phyloP scores from a whole-genome alignment of 1,140 invertebrate species.

The Eufriesea mexicana region DNA sequence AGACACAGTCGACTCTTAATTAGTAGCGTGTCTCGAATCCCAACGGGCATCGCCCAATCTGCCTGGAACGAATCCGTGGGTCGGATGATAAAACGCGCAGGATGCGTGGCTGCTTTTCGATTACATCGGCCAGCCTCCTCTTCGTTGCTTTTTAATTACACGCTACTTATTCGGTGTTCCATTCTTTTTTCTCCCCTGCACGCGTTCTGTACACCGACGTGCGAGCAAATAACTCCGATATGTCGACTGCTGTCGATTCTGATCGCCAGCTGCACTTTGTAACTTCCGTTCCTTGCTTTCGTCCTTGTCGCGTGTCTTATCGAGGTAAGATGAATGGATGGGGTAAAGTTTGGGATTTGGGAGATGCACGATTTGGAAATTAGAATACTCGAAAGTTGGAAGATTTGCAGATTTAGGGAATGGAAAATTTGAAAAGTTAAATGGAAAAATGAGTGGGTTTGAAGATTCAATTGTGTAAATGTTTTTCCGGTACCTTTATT shows the following conservation, averaged over 20 bases:
- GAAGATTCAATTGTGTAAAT: no score
- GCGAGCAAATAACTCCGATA: neutral
- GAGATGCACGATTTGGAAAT: no score
- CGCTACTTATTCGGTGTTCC: neutral
- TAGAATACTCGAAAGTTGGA: no score
- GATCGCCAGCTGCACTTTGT: neutral
- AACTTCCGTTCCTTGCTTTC: neutral
- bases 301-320: neutral
- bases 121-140: conserved; percentile 10
- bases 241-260: no score
- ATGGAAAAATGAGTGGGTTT: no score
- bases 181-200: neutral
- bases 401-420: no score
- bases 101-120: conserved; percentile 13
- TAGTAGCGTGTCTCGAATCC: conserved; percentile 27
- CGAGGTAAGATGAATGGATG: no score
- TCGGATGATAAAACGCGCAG: neutral
- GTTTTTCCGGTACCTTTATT: no score
- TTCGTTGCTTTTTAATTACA: conserved; percentile 22
- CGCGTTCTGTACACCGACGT: neutral
- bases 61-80: conserved; percentile 30
- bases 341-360: no score
- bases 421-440: neutral
- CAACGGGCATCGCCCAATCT: conserved; percentile 14
- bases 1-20: conserved; percentile 45